Evolutionary conservation across 1,140 invertebrate species (phyloP).

Genomic region (Drosophila erecta): DNA sequence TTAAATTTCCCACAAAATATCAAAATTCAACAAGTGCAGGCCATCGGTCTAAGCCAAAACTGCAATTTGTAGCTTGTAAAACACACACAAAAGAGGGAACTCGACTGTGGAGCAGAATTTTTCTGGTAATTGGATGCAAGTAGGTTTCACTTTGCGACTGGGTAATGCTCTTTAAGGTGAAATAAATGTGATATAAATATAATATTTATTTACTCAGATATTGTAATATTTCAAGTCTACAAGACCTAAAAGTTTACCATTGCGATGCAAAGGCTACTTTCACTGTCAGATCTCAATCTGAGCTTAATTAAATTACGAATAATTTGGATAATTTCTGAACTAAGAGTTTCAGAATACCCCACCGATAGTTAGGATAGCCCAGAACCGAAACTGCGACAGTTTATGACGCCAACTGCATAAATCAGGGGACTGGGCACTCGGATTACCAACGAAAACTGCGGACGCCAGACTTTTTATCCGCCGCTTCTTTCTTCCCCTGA

Average conservation of each 20-base stretch:
- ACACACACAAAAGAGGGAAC: slow-evolving; percentile 12
- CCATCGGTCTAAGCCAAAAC: slow-evolving; percentile 6
- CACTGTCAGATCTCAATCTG: too few species aligned
- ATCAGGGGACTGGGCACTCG: slow-evolving; percentile 63
- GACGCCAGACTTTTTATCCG: slow-evolving; percentile 43
- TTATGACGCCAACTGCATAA: slow-evolving; percentile 68
- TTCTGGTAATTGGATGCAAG: slow-evolving; percentile 17
- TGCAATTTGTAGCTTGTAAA: slow-evolving; percentile 3
- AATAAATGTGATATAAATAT: too few species aligned
- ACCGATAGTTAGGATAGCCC: neutral
- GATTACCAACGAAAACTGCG: slow-evolving; percentile 65
- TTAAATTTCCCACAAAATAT: slow-evolving; percentile 46
- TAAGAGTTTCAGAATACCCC: neutral
- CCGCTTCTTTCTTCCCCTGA: slow-evolving; percentile 11
- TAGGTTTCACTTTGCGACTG: too few species aligned
- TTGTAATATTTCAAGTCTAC: too few species aligned
- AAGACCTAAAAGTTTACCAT: too few species aligned
- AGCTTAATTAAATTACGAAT: neutral
- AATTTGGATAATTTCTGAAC: neutral
- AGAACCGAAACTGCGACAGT: slow-evolving; percentile 46
- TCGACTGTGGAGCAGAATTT: slow-evolving; percentile 1
- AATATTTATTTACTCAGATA: neutral
- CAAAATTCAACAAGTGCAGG: slow-evolving; percentile 24
- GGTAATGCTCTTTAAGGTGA: neutral
- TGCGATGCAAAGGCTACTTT: too few species aligned